These are phyloP conservation scores for Pyrgilauda ruficollis DNA, from an alignment of 2,113 vertebrate species.

Conservation along the genomic window DNA sequence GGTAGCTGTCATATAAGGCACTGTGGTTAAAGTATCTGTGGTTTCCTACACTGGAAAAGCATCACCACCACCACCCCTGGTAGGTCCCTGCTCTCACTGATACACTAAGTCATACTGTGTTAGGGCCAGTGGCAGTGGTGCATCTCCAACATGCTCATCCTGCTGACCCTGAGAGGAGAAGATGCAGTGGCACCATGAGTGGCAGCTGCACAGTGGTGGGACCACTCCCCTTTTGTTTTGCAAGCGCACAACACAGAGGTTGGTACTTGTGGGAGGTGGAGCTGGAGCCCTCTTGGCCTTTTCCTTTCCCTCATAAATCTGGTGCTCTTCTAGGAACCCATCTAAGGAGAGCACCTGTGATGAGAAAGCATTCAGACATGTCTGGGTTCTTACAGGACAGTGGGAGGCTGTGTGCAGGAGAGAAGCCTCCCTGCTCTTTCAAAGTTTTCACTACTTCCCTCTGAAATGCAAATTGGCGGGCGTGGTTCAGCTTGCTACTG, in stretches of 20 bases:
- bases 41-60: neutral
- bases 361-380: neutral
- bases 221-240: neutral
- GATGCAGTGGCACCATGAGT: neutral
- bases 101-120: neutral
- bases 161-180: neutral
- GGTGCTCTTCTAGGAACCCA: neutral
- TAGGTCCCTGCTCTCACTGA: neutral
- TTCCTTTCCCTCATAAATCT: neutral
- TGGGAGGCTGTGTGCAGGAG: rapidly evolving
- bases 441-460: neutral
- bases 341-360: neutral
- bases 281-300: neutral
- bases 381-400: neutral
- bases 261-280: neutral
- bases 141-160: neutral
- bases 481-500: neutral
- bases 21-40: rapidly evolving
- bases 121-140: neutral
- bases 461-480: neutral
- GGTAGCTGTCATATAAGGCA: neutral
- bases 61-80: neutral
- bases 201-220: neutral
- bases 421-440: neutral
- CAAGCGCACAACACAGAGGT: neutral